These are phyloP conservation scores for Sander vitreus DNA, from an alignment of 2,113 vertebrate species.

Conservation along the genomic window DNA sequence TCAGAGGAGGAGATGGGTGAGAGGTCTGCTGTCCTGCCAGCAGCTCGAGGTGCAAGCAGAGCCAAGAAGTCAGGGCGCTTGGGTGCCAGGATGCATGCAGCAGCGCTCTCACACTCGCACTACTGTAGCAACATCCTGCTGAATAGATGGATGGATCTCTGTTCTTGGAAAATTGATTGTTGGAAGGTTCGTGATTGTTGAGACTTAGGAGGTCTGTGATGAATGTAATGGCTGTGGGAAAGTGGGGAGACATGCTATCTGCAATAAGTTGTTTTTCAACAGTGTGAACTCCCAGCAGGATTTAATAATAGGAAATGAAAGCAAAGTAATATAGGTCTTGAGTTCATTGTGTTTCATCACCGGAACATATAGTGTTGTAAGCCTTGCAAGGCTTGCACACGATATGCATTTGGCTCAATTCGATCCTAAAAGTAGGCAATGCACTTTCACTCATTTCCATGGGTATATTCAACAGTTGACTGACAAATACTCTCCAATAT, in stretches of 20 bases:
- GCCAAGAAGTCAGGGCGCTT: conserved; percentile 47
- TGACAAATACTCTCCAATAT: not conserved
- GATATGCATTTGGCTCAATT: not conserved
- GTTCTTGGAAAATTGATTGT: conserved; percentile 25
- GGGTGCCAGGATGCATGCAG: conserved; percentile 10
- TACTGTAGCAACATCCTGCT: conserved; percentile 24
- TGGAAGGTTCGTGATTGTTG: conserved; percentile 35
- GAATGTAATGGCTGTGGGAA: conserved; percentile 36
- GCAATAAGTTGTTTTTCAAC: conserved; percentile 2
- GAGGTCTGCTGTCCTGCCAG: conserved; percentile 42
- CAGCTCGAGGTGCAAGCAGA: conserved; percentile 28
- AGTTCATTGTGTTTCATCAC: not conserved
- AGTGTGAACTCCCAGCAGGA: conserved; percentile 7
- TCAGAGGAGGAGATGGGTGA: conserved; percentile 52
- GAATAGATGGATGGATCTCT: conserved; percentile 5
- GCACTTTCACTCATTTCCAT: not conserved
- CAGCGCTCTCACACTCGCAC: not conserved
- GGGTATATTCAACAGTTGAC: not conserved
- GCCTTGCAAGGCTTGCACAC: not conserved
- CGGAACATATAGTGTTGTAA: not conserved
- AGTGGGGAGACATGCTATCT: not conserved
- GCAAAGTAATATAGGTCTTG: not conserved
- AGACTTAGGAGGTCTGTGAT: conserved; percentile 35
- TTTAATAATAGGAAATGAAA: conserved; percentile 26
- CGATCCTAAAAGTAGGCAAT: not conserved